phyloP scores from a whole-genome alignment of 2,888 invertebrate genomes.

The Microctonus hyperodae region DNA sequence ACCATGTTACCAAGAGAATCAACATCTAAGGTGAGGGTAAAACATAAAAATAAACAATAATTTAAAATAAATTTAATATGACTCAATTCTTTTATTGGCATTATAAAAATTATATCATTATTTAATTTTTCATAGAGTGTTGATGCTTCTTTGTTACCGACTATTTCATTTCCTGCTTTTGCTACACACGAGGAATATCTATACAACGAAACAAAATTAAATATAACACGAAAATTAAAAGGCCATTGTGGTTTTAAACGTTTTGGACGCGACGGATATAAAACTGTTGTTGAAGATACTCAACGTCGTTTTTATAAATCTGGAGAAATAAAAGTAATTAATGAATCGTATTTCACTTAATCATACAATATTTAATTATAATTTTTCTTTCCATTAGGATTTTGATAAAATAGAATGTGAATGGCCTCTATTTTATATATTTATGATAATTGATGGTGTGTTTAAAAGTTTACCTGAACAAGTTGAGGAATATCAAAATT shows the following conservation, averaged over 20 bases:
- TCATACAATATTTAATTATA: slow-evolving; percentile 24
- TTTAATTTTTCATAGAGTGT: slow-evolving; percentile 74
- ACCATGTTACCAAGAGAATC: slow-evolving; percentile 97
- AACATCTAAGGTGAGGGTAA: slow-evolving; percentile 84
- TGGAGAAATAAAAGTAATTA: slow-evolving; percentile 82
- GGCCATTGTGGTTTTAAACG: slow-evolving; percentile 94
- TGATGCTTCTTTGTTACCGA: slow-evolving; percentile 89
- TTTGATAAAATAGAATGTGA: slow-evolving; percentile 97
- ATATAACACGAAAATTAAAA: slow-evolving; percentile 80
- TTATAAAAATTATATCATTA: slow-evolving; percentile 19
- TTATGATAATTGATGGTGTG: slow-evolving; percentile 96
- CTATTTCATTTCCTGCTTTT: slow-evolving; percentile 97
- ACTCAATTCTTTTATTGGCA: background rate
- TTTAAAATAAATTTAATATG: background rate
- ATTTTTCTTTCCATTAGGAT: slow-evolving; percentile 65
- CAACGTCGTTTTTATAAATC: slow-evolving; percentile 81
- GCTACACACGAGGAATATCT: slow-evolving; percentile 94
- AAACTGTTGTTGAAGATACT: slow-evolving; percentile 86
- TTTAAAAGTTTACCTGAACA: slow-evolving; percentile 87
- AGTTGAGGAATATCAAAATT: slow-evolving; percentile 89
- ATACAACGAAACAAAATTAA: slow-evolving; percentile 86
- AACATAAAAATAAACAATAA: slow-evolving; percentile 3
- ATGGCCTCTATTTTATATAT: slow-evolving; percentile 96
- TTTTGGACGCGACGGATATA: slow-evolving; percentile 93
- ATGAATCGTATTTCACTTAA: background rate